These are phyloP conservation scores for Diplodus puntazzo DNA, from an alignment of 2,797 vertebrate genomes.

Conservation along the genomic window DNA sequence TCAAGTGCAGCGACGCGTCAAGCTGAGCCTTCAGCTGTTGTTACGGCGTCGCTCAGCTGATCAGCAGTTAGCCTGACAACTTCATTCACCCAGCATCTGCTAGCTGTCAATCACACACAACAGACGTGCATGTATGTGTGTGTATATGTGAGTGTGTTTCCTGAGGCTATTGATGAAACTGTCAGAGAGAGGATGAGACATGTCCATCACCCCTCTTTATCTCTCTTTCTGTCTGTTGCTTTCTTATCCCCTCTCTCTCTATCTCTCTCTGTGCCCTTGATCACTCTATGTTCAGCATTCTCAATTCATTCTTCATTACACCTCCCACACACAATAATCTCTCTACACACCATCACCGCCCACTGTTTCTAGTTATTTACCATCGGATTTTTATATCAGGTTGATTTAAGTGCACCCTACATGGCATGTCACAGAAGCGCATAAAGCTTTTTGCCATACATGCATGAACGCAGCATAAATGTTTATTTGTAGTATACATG, in stretches of 20 bases:
- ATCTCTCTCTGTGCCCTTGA: constrained; percentile 56
- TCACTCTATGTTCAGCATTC: constrained; percentile 58
- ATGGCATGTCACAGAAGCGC: not conserved
- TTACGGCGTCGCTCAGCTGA: constrained; percentile 82
- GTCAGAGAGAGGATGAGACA: constrained; percentile 86
- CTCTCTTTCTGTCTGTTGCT: constrained; percentile 64
- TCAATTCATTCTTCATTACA: constrained; percentile 63
- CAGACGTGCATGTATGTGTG: constrained; percentile 45
- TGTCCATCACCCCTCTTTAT: constrained; percentile 83
- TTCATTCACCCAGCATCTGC: constrained; percentile 88
- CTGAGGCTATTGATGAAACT: constrained; percentile 86
- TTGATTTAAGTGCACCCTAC: constrained; percentile 1
- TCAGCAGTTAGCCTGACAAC: constrained; percentile 85
- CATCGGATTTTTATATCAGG: not conserved
- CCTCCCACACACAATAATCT: constrained; percentile 43
- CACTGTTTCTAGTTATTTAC: constrained; percentile 36
- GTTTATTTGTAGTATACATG: too few species aligned
- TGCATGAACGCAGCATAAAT: not conserved
- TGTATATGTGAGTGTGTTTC: constrained; percentile 52
- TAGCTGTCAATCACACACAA: constrained; percentile 86
- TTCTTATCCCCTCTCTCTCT: constrained; percentile 41
- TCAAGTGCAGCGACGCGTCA: constrained; percentile 75
- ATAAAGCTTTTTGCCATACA: not conserved
- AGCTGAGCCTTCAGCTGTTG: constrained; percentile 80
- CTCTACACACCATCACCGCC: constrained; percentile 36